Percentiles rank a stretch among this genome's conserved stretches.
Conservation (phyloP, 2,888 invertebrate species). For the Tanytarsus gracilentus region DNA sequence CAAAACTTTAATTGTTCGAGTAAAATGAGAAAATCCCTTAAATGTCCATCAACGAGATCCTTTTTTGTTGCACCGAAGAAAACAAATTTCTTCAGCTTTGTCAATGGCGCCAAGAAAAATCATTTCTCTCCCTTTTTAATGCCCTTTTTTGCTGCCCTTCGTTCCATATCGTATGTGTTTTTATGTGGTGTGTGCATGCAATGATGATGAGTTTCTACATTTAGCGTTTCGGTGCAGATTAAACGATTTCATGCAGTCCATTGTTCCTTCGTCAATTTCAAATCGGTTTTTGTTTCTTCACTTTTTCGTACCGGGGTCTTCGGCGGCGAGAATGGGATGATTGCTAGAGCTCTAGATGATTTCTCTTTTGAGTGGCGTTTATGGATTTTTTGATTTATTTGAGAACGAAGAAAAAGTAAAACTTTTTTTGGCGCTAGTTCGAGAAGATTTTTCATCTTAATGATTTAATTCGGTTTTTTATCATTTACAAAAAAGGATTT, state of each 20-base stretch:
- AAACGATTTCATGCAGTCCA: conserved; percentile 31
- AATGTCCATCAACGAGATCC: neutral
- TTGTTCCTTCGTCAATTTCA: conserved; percentile 31
- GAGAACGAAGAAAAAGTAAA: neutral
- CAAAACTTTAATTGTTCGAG: neutral
- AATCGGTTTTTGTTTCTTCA: conserved; percentile 13
- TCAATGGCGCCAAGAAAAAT: conserved; percentile 10
- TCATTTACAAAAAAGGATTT: too few species aligned
- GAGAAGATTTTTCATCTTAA: too few species aligned
- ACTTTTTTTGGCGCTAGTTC: neutral
- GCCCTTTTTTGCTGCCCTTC: neutral
- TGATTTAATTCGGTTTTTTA: too few species aligned
- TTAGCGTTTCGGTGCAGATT: conserved; percentile 29
- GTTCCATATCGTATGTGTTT: neutral
- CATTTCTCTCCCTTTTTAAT: conserved; percentile 2
- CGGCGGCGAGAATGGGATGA: too few species aligned
- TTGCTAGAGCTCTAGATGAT: neutral
- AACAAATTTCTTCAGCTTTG: neutral
- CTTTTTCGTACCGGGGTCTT: too few species aligned
- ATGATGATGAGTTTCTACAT: neutral
- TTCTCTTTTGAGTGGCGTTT: conserved; percentile 21
- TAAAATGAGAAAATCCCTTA: neutral
- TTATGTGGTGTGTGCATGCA: too few species aligned
- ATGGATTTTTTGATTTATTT: conserved; percentile 3
- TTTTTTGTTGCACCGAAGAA: neutral